Percentiles rank a stretch among this genome's conserved stretches.
Evolutionary conservation across 2,113 vertebrate genomes (phyloP).

Genomic region (Setophaga petechia): DNA sequence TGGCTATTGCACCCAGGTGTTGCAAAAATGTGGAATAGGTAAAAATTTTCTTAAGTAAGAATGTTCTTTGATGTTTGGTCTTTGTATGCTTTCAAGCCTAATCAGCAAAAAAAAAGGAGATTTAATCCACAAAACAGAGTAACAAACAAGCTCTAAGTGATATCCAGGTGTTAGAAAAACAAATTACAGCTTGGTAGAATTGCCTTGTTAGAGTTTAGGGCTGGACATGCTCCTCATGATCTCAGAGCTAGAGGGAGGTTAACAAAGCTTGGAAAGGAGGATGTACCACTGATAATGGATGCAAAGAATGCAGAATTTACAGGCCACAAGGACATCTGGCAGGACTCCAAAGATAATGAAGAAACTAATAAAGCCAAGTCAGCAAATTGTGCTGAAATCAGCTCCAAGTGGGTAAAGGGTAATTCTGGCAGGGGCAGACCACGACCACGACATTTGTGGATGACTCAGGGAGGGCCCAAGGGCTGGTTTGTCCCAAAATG

Average conservation of each 20-base stretch:
- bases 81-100: background rate
- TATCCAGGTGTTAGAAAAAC: background rate
- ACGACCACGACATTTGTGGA: rapidly evolving
- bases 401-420: background rate
- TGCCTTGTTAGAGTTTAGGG: background rate
- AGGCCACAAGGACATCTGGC: background rate
- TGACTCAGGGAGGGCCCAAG: background rate
- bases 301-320: background rate
- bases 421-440: background rate
- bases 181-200: background rate
- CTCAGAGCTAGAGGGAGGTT: background rate
- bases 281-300: background rate
- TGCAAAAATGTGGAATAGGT: background rate
- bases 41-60: background rate
- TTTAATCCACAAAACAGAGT: background rate
- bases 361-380: background rate
- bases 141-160: background rate
- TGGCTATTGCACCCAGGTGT: background rate
- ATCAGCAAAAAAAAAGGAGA: background rate
- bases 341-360: background rate
- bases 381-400: background rate
- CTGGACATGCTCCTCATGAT: background rate
- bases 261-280: background rate
- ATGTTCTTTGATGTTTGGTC: background rate
- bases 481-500: rapidly evolving